Conservation (phyloP, 1,140 invertebrate genomes). For the Macrotrachela quadricornifera region DNA sequence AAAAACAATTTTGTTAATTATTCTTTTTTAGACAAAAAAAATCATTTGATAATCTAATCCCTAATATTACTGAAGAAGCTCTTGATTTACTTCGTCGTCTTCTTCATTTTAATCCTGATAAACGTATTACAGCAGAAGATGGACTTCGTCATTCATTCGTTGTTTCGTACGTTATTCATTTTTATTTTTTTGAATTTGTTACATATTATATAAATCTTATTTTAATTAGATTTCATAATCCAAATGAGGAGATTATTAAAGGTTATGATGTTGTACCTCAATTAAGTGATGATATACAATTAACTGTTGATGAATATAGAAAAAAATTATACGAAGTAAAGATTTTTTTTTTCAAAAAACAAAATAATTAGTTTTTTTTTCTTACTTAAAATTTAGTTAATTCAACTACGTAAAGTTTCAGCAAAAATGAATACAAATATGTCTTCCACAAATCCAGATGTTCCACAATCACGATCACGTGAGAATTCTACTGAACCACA, state of each 20-base stretch:
- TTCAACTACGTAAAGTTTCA: too few relatives aligned
- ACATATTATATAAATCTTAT: neutral
- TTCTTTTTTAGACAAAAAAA: slow-evolving; percentile 21
- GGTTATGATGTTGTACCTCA: slow-evolving; percentile 53
- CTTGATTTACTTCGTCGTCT: slow-evolving; percentile 56
- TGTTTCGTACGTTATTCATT: slow-evolving; percentile 37
- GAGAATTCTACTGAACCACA: too few relatives aligned
- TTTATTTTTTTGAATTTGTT: neutral
- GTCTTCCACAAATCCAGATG: too few relatives aligned
- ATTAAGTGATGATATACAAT: slow-evolving; percentile 61
- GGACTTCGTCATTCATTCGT: slow-evolving; percentile 69
- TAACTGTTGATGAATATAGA: slow-evolving; percentile 70
- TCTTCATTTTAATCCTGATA: slow-evolving; percentile 66
- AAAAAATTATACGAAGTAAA: slow-evolving; percentile 62
- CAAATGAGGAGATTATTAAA: slow-evolving; percentile 51
- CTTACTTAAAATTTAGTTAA: too few relatives aligned
- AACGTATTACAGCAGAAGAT: slow-evolving; percentile 57
- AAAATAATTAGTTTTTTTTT: too few relatives aligned
- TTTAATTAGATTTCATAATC: slow-evolving; percentile 43
- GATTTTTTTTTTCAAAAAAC: too few relatives aligned
- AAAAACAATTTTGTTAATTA: too few relatives aligned
- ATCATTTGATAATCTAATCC: slow-evolving; percentile 42
- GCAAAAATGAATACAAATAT: too few relatives aligned
- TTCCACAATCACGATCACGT: too few relatives aligned
- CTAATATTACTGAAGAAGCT: slow-evolving; percentile 45